A percentile compares a stretch with the other conserved stretches of the same genome.
Evolutionary conservation across 2,888 invertebrate genomes (phyloP).

Genomic region (Nysson spinosus): DNA sequence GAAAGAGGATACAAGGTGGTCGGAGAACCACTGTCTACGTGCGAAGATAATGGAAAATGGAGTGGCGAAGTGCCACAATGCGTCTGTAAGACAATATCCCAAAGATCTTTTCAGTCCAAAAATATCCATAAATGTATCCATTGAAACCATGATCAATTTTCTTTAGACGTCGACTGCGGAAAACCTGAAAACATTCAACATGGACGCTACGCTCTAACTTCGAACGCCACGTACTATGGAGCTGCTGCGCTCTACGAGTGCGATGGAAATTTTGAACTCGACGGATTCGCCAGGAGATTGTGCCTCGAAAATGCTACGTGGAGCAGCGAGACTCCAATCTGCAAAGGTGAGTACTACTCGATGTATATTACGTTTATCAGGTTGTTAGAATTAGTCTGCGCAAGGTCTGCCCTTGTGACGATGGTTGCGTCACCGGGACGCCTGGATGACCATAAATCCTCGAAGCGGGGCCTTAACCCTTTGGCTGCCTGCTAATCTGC

Average conservation of each 20-base stretch:
- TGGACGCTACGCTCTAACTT: conserved; percentile 88
- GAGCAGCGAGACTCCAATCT: conserved; percentile 90
- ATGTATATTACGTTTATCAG: no score
- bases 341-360: conserved; percentile 89
- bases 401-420: no score
- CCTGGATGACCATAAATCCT: background rate
- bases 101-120: no score
- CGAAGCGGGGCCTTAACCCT: background rate
- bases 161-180: conserved; percentile 90
- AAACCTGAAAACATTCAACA: conserved; percentile 85
- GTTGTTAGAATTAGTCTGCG: no score
- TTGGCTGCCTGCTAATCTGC: no score
- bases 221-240: conserved; percentile 93
- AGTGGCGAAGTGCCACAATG: conserved; percentile 90
- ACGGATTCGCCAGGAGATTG: conserved; percentile 89
- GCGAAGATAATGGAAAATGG: conserved; percentile 92
- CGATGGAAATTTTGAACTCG: conserved; percentile 87
- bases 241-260: conserved; percentile 92
- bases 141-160: no score
- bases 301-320: conserved; percentile 94
- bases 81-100: conserved; percentile 91
- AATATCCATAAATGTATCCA: no score
- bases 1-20: conserved; percentile 93
- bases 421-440: no score
- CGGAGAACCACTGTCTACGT: conserved; percentile 90